Evolutionary conservation across 2,113 vertebrate genomes (phyloP), one percentile per base, ranked within the genome.

Genomic region (Ornithorhynchus anatinus): DNA sequence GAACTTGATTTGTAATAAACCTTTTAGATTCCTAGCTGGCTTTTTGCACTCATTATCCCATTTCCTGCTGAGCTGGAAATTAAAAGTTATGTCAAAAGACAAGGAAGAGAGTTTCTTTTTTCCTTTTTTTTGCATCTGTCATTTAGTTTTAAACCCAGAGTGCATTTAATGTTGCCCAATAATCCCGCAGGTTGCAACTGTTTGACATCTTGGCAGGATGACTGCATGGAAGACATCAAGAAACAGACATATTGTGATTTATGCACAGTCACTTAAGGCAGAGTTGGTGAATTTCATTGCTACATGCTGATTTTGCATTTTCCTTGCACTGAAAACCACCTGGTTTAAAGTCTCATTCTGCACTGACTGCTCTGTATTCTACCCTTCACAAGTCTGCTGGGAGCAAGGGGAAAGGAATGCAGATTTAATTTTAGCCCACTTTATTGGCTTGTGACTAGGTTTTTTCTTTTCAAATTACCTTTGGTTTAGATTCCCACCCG

Each of bases 51-150:
- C 66, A 75, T 91, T 89, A 81, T 83, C 71, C 48, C 64, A 38
- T 65, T 69, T 84, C 76, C 85, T 77, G 47, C 86, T 90, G 87
- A 82, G 87, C 52, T 79, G 81, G 65, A 92, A 93, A 92, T 92
- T 68, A 90, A 85, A 92, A 88, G 62, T 83, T 87, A 71, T 85
- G 64, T 87, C 60, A 78, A 75, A 78, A 86, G 53, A 33, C 74
- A 77, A 85, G 65, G 82, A 79, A 67, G 63, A 67, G 66, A 9
- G 38, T 39, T 32, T n/a, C 8, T 33, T 22, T 39, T 77, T 25
- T 65, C 6, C 51, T n/a, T 59, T 13, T 40, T 0, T 0, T 2
- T 60, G 1, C 39, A 4, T 16, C 10, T 11, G 1, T 7, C 23
- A 42, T 85, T 60, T 59, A 45, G 1, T 59, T 81, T 79, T 76